Percentiles rank a stretch among this genome's conserved stretches.
Conservation (phyloP, 1,140 invertebrate genomes). For the Aphaenogaster floridana region DNA sequence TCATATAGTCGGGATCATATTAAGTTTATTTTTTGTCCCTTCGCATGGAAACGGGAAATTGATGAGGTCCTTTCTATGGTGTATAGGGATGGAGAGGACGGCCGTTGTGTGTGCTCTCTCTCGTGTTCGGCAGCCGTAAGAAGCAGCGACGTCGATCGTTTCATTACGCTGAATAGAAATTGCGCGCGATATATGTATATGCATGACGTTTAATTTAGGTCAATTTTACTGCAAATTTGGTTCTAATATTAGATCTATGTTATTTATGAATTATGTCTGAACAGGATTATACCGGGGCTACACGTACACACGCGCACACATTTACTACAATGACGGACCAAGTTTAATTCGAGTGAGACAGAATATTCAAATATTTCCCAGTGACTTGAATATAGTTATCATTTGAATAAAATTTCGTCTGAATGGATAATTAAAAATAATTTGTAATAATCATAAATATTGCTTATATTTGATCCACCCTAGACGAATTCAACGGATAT, state of each 20-base stretch:
- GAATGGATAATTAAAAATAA: not conserved
- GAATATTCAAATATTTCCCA: not conserved
- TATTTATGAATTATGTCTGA: constrained; percentile 40
- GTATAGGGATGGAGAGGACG: constrained; percentile 28
- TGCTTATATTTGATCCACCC: not conserved
- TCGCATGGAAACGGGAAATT: constrained; percentile 75
- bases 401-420: not conserved
- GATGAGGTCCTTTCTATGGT: constrained; percentile 74
- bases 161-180: constrained; percentile 58
- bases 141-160: constrained; percentile 59
- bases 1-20: constrained; percentile 77
- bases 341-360: not conserved
- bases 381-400: not conserved
- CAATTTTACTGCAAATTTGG: constrained; percentile 23
- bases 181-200: constrained; percentile 11
- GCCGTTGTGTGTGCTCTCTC: constrained; percentile 45
- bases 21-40: constrained; percentile 78
- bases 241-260: constrained; percentile 9
- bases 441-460: not conserved
- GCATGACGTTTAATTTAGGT: constrained; percentile 5
- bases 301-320: not conserved
- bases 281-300: not conserved
- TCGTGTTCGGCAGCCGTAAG: constrained; percentile 47
- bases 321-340: not conserved
- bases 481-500: constrained; percentile 19